Evolutionary conservation across 2,113 vertebrate genomes (phyloP), one percentile per base, ranked within the genome.

Genomic region (Tragelaphus buxtoni): DNA sequence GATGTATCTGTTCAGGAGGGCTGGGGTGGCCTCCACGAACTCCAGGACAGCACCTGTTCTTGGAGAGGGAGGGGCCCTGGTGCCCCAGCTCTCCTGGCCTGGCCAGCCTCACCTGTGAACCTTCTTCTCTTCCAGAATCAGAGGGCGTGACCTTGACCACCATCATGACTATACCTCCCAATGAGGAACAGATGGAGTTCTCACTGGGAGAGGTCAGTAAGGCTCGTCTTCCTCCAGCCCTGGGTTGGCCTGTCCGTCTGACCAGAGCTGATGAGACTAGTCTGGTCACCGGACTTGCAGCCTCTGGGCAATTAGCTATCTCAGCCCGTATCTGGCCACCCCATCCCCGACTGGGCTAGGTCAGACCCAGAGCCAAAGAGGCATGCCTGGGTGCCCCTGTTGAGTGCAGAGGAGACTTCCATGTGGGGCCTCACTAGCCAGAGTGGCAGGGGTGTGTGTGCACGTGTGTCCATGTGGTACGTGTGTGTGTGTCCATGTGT

Each of bases 181-280:
- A 45, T 2, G 97, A 98, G 79, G 95, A 96, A 6, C 95, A 76
- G 11, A 0, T 1, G 0, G 99, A 99, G 97, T 98, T 99, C 87
- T 96, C 84, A 0, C 95, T 99, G 96, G 98, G 99, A 79, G 98
- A 99, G 99, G 99, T 99, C 97, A 98, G 51, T n/a, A n/a, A 2
- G n/a, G 12, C 51, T 82, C 13, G 0, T 6, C 8, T 53, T 6
- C 17, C 61, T 8, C 32, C 3, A n/a, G n/a, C 56, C 53, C 20
- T 11, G 2, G 1, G 24, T 18, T 1, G 28, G 39, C 72, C 58
- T 45, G 51, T n/a, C 26, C 63, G 1, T 1, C 22, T 47, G n/a
- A 16, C 60, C 30, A 60, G 18, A 83, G 45, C 61, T 13, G 16
- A 11, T 86, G 5, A 9, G 26, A 12, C 90, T 12, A 1, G 5